These are phyloP conservation scores for Eurystomus glaucurus DNA, from an alignment of 2,797 vertebrate genomes.

Conservation along the genomic window DNA sequence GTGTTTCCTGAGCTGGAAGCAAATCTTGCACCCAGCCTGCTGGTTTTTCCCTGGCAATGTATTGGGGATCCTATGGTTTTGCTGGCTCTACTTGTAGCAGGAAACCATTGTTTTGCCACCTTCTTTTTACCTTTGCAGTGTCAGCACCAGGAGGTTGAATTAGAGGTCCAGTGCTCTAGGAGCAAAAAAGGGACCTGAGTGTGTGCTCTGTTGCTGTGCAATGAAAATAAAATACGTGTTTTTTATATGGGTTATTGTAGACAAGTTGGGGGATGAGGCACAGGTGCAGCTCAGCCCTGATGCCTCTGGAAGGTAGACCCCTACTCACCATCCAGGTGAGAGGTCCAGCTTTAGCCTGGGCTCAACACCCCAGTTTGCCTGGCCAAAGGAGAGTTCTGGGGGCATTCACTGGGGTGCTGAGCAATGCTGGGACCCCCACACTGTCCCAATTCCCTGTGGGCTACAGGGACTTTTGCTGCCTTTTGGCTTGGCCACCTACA, in stretches of 20 bases:
- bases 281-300: background rate
- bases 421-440: rapidly evolving
- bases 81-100: background rate
- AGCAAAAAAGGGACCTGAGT: background rate
- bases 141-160: background rate
- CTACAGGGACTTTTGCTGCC: rapidly evolving
- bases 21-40: background rate
- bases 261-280: background rate
- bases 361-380: background rate
- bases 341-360: background rate
- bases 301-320: background rate
- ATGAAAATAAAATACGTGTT: rapidly evolving
- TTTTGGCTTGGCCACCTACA: background rate
- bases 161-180: background rate
- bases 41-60: background rate
- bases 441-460: rapidly evolving
- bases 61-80: background rate
- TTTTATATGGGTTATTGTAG: background rate
- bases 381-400: too few relatives aligned
- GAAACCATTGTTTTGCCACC: rapidly evolving
- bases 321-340: rapidly evolving
- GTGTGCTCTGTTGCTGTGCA: background rate
- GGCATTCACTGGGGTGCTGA: background rate
- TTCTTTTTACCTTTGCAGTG: background rate
- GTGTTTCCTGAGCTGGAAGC: background rate